Conservation (phyloP, 2,113 vertebrate species). For the Colius striatus region DNA sequence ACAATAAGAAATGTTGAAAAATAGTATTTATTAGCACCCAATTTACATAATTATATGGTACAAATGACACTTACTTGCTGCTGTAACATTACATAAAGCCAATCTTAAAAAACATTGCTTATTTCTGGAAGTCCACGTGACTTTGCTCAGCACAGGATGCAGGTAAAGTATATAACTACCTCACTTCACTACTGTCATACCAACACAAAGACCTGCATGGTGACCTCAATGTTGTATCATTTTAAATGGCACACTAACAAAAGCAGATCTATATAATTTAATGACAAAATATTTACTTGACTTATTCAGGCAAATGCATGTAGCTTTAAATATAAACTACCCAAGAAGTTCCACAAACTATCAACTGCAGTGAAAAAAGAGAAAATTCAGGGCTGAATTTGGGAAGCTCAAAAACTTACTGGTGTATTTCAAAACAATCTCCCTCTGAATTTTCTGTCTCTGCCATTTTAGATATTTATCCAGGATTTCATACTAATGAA, state of each 20-base stretch:
- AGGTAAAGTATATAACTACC: conserved; percentile 44
- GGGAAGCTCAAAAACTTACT: conserved; percentile 28
- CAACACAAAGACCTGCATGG: conserved; percentile 40
- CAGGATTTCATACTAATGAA: background rate
- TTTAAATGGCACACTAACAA: conserved; percentile 2
- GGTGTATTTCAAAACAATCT: background rate
- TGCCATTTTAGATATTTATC: background rate
- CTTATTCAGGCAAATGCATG: conserved; percentile 40
- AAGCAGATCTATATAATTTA: conserved; percentile 30
- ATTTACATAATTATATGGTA: conserved; percentile 76
- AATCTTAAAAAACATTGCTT: conserved; percentile 64
- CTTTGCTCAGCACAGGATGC: conserved; percentile 62
- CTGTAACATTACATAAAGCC: conserved; percentile 75
- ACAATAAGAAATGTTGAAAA: conserved; percentile 68
- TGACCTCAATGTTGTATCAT: conserved; percentile 8
- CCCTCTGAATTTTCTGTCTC: background rate
- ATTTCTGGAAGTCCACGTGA: conserved; percentile 65
- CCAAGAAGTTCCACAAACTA: conserved; percentile 52
- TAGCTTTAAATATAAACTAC: conserved; percentile 43
- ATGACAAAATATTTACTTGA: conserved; percentile 43
- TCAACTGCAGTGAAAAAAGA: conserved; percentile 24
- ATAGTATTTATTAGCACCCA: conserved; percentile 79
- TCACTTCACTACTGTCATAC: conserved; percentile 46
- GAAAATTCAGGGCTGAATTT: conserved; percentile 27
- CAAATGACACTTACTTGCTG: conserved; percentile 74